These are phyloP conservation scores for Corythoichthys intestinalis DNA, from an alignment of 2,113 vertebrate genomes.

Conservation along the genomic window DNA sequence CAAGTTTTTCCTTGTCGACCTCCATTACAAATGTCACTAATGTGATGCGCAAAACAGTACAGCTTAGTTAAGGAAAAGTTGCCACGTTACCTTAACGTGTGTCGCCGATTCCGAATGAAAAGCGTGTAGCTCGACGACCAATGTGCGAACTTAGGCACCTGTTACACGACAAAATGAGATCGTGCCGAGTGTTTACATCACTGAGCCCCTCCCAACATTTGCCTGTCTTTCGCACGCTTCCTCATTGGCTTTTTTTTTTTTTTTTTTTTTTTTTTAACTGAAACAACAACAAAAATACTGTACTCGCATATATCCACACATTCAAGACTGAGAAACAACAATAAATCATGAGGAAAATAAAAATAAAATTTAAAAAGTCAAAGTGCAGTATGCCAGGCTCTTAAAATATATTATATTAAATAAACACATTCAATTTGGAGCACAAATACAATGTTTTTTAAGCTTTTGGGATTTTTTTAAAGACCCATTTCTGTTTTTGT, in stretches of 20 bases:
- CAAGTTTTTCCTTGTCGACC: not conserved
- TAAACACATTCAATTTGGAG: no score
- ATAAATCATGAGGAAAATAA: no score
- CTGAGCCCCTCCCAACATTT: slow-evolving; percentile 54
- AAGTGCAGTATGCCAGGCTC: no score
- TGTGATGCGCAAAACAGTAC: not conserved
- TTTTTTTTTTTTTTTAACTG: no score
- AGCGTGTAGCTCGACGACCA: not conserved
- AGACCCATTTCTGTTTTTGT: no score
- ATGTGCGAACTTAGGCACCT: slow-evolving; percentile 2
- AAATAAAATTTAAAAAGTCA: no score
- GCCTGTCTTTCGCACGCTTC: slow-evolving; percentile 10
- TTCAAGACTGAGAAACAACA: no score
- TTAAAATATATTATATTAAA: no score
- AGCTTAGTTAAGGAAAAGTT: not conserved
- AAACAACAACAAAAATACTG: not conserved
- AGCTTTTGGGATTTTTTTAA: no score
- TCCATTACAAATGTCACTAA: not conserved
- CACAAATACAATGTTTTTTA: no score
- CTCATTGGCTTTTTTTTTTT: not conserved
- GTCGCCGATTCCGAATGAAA: not conserved
- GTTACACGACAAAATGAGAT: slow-evolving; percentile 16
- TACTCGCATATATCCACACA: not conserved
- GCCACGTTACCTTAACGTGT: slow-evolving; percentile 38
- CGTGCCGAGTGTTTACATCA: slow-evolving; percentile 15